Base-by-base conservation (phyloP, 2,113 vertebrate genomes). In the Climacteris rufus region DNA sequence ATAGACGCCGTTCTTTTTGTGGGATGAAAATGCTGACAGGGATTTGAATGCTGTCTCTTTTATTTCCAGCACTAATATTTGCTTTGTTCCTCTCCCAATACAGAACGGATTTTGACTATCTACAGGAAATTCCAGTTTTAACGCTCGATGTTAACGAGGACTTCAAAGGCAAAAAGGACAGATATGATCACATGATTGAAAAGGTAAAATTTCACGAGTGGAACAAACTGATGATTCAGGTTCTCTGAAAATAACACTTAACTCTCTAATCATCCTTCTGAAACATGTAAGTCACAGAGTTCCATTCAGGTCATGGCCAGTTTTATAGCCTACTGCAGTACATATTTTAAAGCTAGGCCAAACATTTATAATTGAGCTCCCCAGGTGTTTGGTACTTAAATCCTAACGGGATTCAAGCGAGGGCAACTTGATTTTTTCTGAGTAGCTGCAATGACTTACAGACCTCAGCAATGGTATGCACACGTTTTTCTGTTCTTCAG, bases 121-220 rank as follows among this genome's bases (percentile, higher is more conserved):
- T 99, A 4, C 98, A 97, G 33, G 96, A 98, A 35, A 95, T 99
- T 49, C 99, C 99, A 0, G 53, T 99, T 79, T 96, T 99, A 94
- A 99, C 98, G 1, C 78, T 99, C 20, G 99, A 99, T 35, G 99
- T 99, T 42, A 98, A 98, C 24, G 99, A 99, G 90, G 98, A 99
- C 63, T 99, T 99, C 93, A 98, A 97, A 92, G 87, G 92, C 37
- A 95, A 98, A 61, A 87, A 98, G 83, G 97, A 94, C 33, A 98
- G 97, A 90, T 97, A 98, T 1, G 97, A 97, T 22, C 95, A 98
- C 91, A 98, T 99, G 97, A 97, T 98, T 9, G 99, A 99, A 97
- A 99, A 99, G 99, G 99, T 99, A 97, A 88, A 39, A 52, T 75
- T 64, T 69, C 42, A 44, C 30, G 87, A 40, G 75, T 13, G 17